A percentile compares a stretch with the other conserved stretches of the same genome.
Conservation (phyloP, 1,140 invertebrate species). For the Diprion similis region DNA sequence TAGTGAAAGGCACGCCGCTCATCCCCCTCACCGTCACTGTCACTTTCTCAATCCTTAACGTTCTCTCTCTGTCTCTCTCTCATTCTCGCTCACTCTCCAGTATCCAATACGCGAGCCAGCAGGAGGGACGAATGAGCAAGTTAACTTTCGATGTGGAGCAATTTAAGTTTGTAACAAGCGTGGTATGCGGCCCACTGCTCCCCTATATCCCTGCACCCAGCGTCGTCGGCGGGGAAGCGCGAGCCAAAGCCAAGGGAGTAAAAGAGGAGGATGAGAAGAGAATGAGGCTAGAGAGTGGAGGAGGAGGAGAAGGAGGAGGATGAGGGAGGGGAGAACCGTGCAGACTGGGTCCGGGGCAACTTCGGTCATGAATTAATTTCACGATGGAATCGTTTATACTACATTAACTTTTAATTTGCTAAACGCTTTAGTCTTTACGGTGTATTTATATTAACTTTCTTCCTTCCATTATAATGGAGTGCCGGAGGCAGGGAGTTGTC, state of each 20-base stretch:
- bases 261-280: neutral
- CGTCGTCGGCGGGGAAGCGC: neutral
- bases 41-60: too few species aligned
- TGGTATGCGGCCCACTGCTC: conserved; percentile 28
- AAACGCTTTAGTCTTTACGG: conserved; percentile 31
- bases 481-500: conserved; percentile 41
- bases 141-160: conserved; percentile 49
- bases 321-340: neutral
- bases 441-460: conserved; percentile 38
- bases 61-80: too few species aligned
- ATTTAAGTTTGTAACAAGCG: conserved; percentile 50
- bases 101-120: too few species aligned
- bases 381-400: conserved; percentile 49
- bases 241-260: conserved; percentile 8
- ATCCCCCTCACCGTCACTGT: too few species aligned
- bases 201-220: neutral
- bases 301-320: neutral
- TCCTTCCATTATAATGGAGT: conserved; percentile 37
- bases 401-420: conserved; percentile 54
- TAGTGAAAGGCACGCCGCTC: too few species aligned
- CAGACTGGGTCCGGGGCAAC: conserved; percentile 26
- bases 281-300: neutral
- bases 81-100: too few species aligned
- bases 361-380: conserved; percentile 53
- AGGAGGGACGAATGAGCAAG: conserved; percentile 42